phyloP scores from a whole-genome alignment of 1,140 invertebrate genomes.

The Cherax destructor region DNA sequence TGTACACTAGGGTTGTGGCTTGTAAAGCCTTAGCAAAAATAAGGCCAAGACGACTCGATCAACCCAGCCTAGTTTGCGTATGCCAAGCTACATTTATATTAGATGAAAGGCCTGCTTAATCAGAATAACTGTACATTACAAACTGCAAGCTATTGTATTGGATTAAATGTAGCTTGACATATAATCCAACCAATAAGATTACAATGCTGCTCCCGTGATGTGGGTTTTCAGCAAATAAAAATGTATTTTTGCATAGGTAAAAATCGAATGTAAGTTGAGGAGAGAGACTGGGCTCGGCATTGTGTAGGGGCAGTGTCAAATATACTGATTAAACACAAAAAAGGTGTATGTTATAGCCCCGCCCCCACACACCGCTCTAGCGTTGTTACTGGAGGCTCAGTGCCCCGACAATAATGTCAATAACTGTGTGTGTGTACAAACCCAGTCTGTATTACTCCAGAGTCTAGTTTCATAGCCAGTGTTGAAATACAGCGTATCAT shows the following conservation, averaged over 20 bases:
- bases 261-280: conserved; percentile 41
- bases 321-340: background rate
- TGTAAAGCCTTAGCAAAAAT: conserved; percentile 36
- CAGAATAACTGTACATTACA: conserved; percentile 10
- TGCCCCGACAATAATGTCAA: conserved; percentile 66
- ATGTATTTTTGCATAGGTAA: conserved; percentile 65
- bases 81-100: conserved; percentile 55
- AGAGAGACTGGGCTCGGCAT: conserved; percentile 47
- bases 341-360: conserved; percentile 14
- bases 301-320: conserved; percentile 5
- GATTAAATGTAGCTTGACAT: conserved; percentile 32
- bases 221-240: conserved; percentile 61
- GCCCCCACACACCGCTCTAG: conserved; percentile 26
- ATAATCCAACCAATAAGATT: conserved; percentile 50
- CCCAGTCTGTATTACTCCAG: conserved; percentile 61
- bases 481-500: conserved; percentile 58
- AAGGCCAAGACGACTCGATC: conserved; percentile 38
- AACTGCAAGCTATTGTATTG: conserved; percentile 16
- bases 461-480: conserved; percentile 69
- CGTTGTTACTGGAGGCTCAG: conserved; percentile 44
- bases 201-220: conserved; percentile 30
- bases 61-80: conserved; percentile 46
- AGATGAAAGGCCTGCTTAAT: conserved; percentile 29
- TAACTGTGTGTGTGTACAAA: conserved; percentile 68
- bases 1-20: conserved; percentile 35